Evolutionary conservation across 2,113 vertebrate genomes (phyloP).

Genomic region (Gnathonemus longibarbis): DNA sequence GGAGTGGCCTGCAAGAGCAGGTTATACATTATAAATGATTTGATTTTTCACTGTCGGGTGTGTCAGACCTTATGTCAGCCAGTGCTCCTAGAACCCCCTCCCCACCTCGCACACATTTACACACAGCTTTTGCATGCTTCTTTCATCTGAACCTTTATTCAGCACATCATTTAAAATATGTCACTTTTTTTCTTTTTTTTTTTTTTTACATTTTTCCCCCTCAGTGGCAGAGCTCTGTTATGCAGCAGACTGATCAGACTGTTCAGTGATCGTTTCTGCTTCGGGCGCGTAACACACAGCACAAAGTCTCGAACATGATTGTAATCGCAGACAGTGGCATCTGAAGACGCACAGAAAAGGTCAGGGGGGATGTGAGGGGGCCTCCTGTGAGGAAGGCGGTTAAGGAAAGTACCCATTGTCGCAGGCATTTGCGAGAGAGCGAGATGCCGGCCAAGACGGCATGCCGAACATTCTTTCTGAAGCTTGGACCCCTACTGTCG

Average conservation of each 20-base stretch:
- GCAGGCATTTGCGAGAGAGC: not conserved
- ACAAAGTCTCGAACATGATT: not conserved
- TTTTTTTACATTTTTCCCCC: not conserved
- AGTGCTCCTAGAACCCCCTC: not conserved
- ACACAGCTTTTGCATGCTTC: not conserved
- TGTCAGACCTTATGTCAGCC: not conserved
- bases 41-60: constrained; percentile 4
- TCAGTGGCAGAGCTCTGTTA: not conserved
- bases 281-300: not conserved
- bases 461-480: not conserved
- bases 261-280: not conserved
- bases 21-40: not conserved
- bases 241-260: not conserved
- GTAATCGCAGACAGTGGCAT: not conserved
- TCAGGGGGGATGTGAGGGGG: not conserved
- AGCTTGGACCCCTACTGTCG: not conserved
- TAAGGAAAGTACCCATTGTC: not conserved
- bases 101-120: not conserved
- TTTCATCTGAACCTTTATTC: not conserved
- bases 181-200: not conserved
- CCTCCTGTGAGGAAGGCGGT: not conserved
- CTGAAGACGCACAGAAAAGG: not conserved
- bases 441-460: not conserved
- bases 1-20: constrained; percentile 24
- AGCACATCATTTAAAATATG: not conserved